Evolutionary conservation across 1,140 invertebrate genomes (phyloP).

Genomic region (Cataglyphis hispanica): DNA sequence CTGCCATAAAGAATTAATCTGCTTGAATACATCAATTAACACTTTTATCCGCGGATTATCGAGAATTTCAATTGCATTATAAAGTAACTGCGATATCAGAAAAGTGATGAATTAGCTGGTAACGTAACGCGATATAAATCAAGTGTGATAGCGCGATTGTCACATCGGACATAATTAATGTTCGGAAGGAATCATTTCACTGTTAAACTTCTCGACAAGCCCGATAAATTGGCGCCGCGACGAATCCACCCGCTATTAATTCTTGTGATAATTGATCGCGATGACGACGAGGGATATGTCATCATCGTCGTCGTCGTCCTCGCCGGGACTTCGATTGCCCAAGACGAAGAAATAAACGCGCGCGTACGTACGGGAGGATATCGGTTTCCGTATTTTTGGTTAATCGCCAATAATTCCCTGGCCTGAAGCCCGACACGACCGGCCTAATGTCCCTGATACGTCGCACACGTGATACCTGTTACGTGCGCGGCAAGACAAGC

Average conservation of each 20-base stretch:
- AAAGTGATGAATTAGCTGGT: not conserved
- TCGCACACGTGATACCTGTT: constrained; percentile 65
- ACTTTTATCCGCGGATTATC: constrained; percentile 3
- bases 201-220: constrained; percentile 57
- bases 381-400: constrained; percentile 71
- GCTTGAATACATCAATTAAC: not conserved
- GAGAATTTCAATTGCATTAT: not conserved
- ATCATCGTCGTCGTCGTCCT: not conserved
- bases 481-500: constrained; percentile 49
- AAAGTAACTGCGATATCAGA: not conserved
- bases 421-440: constrained; percentile 45
- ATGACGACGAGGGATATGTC: not conserved
- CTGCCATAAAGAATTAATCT: not conserved
- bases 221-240: constrained; percentile 59
- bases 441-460: constrained; percentile 65
- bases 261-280: constrained; percentile 66
- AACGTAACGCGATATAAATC: constrained; percentile 42
- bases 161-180: constrained; percentile 48
- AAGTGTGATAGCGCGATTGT: constrained; percentile 42
- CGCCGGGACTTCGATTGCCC: not conserved
- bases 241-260: constrained; percentile 66
- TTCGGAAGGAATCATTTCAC: constrained; percentile 51
- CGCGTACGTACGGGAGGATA: constrained; percentile 29
- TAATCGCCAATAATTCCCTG: constrained; percentile 70
- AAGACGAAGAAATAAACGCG: constrained; percentile 18